These are phyloP conservation scores for Drosophila subpulchrella DNA, from an alignment of 1,140 invertebrate species.

Conservation along the genomic window DNA sequence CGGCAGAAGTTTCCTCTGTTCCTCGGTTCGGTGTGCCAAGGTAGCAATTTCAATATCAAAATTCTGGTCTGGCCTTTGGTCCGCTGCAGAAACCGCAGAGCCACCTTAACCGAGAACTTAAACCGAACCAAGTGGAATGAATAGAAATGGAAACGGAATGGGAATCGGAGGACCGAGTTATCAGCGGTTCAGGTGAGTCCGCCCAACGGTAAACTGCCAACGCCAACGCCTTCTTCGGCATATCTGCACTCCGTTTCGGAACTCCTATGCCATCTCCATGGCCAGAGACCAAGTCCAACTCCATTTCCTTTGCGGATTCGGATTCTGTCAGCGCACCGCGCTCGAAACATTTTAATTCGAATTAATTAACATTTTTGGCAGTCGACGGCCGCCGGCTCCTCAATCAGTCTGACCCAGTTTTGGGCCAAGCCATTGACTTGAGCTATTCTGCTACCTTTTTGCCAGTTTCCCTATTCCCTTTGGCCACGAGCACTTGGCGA, in stretches of 20 bases:
- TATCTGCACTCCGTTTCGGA: slow-evolving; percentile 52
- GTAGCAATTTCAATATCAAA: slow-evolving; percentile 82
- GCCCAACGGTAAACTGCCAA: slow-evolving; percentile 74
- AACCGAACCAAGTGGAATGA: neutral
- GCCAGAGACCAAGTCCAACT: slow-evolving; percentile 2
- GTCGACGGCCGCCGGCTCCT: slow-evolving; percentile 36
- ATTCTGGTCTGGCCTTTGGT: slow-evolving; percentile 74
- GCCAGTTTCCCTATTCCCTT: neutral
- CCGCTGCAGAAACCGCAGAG: slow-evolving; percentile 54
- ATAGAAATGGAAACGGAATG: slow-evolving; percentile 13
- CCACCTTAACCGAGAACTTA: neutral
- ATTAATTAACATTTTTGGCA: slow-evolving; percentile 73
- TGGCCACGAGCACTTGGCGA: slow-evolving; percentile 47
- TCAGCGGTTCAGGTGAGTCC: slow-evolving; percentile 65
- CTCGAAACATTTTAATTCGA: slow-evolving; percentile 74
- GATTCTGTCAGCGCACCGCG: slow-evolving; percentile 35
- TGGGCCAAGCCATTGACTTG: slow-evolving; percentile 59
- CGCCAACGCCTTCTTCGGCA: slow-evolving; percentile 72
- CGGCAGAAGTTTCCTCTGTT: slow-evolving; percentile 64
- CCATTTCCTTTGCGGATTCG: slow-evolving; percentile 24
- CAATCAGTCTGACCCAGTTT: slow-evolving; percentile 57
- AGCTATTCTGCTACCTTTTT: slow-evolving; percentile 28
- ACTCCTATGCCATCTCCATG: slow-evolving; percentile 20
- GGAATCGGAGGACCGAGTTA: slow-evolving; percentile 23
- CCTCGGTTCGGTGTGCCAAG: slow-evolving; percentile 52